Percentiles rank a stretch among this genome's conserved stretches.
These are phyloP conservation scores for Tetramorium simillimum DNA, from an alignment of 1,140 invertebrate species.

Conservation along the genomic window DNA sequence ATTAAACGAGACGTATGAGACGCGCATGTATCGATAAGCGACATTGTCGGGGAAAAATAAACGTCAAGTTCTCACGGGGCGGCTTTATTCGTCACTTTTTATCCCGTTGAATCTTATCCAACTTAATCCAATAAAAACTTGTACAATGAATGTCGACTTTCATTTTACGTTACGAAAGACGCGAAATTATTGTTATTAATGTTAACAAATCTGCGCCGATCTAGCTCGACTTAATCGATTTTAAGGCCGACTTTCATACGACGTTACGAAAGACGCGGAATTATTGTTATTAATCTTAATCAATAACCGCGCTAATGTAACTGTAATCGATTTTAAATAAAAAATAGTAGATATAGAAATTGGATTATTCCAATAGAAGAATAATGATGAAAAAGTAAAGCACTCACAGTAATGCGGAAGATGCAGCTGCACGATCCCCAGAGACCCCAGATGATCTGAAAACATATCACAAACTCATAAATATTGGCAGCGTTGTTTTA, in stretches of 20 bases:
- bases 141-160: background rate
- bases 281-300: slow-evolving; percentile 8
- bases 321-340: background rate
- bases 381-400: background rate
- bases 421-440: background rate
- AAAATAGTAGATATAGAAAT: background rate
- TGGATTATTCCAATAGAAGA: background rate
- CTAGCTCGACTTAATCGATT: background rate
- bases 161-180: slow-evolving; percentile 12
- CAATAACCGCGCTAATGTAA: background rate
- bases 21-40: slow-evolving; percentile 38
- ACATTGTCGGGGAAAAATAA: slow-evolving; percentile 18
- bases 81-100: background rate
- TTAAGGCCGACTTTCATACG: background rate
- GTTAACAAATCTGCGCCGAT: background rate
- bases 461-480: background rate
- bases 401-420: background rate
- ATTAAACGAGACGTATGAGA: slow-evolving; percentile 21
- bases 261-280: slow-evolving; percentile 15
- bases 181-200: slow-evolving; percentile 17
- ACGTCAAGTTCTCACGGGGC: background rate
- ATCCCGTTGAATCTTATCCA: background rate
- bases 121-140: background rate
- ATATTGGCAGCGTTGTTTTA: background rate
- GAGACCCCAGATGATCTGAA: background rate